Evolutionary conservation across 2,113 vertebrate genomes (phyloP).

Genomic region (Ariopsis seemanni): DNA sequence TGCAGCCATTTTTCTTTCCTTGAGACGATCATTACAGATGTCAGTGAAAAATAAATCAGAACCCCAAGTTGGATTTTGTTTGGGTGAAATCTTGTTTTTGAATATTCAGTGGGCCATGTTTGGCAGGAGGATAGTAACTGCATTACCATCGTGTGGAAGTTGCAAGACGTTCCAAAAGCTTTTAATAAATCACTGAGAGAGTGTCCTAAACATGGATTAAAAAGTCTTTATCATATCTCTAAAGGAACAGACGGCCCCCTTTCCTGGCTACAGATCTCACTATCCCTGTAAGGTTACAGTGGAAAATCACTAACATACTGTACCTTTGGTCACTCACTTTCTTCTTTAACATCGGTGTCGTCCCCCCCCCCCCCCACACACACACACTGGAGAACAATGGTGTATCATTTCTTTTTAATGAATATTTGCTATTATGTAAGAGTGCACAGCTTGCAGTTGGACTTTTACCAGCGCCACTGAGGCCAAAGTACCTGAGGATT

Average conservation of each 20-base stretch:
- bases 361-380: background rate
- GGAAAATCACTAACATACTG: background rate
- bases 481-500: conserved; percentile 49
- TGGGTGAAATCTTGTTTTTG: background rate
- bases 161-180: background rate
- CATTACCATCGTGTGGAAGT: background rate
- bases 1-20: background rate
- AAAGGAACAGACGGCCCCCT: conserved; percentile 13
- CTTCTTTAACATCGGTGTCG: background rate
- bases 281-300: background rate
- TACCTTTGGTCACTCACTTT: background rate
- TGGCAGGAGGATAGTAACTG: background rate
- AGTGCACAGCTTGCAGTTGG: conserved; percentile 2
- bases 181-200: background rate
- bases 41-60: background rate
- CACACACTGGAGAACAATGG: background rate
- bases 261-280: background rate
- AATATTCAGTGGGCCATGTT: background rate
- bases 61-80: background rate
- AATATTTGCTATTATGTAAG: conserved; percentile 40
- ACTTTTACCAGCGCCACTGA: conserved; percentile 34
- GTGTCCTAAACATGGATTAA: background rate
- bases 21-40: background rate
- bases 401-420: background rate
- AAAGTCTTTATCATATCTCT: background rate